These are phyloP conservation scores for Petrolisthes manimaculis DNA, from an alignment of 2,888 invertebrate genomes.

Conservation along the genomic window DNA sequence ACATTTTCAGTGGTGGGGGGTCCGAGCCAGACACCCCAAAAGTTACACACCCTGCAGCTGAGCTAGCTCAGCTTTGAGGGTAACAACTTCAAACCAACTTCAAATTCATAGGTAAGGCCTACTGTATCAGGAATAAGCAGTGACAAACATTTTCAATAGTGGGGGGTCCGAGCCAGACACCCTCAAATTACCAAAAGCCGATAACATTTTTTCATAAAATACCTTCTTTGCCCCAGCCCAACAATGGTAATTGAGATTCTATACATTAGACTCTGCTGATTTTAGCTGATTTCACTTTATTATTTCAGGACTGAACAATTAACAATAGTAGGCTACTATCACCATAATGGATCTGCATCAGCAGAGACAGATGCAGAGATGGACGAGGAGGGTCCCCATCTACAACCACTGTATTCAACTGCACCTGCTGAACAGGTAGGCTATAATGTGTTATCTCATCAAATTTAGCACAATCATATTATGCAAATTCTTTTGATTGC, in stretches of 20 bases:
- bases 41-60: neutral
- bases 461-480: neutral
- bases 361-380: neutral
- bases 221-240: neutral
- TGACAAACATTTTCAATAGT: no score
- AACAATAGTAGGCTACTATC: neutral
- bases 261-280: neutral
- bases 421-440: neutral
- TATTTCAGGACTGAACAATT: neutral
- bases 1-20: no score
- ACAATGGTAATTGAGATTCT: neutral
- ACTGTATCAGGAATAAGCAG: no score
- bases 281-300: neutral
- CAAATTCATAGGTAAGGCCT: no score
- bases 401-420: neutral
- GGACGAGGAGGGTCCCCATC: neutral
- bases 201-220: neutral
- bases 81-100: no score
- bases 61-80: no score
- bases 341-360: neutral
- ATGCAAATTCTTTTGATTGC: neutral
- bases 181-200: neutral
- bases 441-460: neutral
- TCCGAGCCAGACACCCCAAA: neutral
- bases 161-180: neutral